Conservation (phyloP, 2,113 vertebrate species). For the Tetraodon nigroviridis region DNA sequence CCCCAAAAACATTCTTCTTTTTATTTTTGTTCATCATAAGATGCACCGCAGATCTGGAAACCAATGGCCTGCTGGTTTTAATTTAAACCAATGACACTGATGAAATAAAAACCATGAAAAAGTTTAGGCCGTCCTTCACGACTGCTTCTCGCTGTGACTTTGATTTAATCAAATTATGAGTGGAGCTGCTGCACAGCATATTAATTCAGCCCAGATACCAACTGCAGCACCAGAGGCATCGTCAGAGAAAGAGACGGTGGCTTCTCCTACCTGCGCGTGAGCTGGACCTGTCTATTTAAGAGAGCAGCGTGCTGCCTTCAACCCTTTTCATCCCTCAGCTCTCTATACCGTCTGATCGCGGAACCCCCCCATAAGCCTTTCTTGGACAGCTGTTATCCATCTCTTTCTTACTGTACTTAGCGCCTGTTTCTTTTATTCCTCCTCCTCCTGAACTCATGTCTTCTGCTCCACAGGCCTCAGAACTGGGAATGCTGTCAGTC, state of each 20-base stretch:
- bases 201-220: constrained; percentile 56
- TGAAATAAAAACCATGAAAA: constrained; percentile 45
- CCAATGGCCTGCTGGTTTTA: constrained; percentile 20
- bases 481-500: constrained; percentile 95
- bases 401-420: constrained; percentile 12
- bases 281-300: constrained; percentile 49
- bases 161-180: constrained; percentile 66
- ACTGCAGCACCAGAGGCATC: constrained; percentile 50
- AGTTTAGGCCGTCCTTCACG: constrained; percentile 65
- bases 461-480: constrained; percentile 83
- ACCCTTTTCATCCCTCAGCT: constrained; percentile 4
- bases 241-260: constrained; percentile 60
- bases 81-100: constrained; percentile 42
- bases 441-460: constrained; percentile 28
- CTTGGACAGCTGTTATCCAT: constrained; percentile 4
- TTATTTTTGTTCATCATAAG: constrained; percentile 17
- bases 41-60: constrained; percentile 1
- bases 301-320: constrained; percentile 17
- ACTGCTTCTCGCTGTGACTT: constrained; percentile 55
- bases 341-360: constrained; percentile 27
- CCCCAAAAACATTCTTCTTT: too few species aligned
- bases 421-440: constrained; percentile 5
- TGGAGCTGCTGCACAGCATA: constrained; percentile 48
- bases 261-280: constrained; percentile 53
- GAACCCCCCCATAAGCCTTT: not conserved